These are phyloP conservation scores for Cinclus cinclus DNA, from an alignment of 2,113 vertebrate species.

Conservation along the genomic window DNA sequence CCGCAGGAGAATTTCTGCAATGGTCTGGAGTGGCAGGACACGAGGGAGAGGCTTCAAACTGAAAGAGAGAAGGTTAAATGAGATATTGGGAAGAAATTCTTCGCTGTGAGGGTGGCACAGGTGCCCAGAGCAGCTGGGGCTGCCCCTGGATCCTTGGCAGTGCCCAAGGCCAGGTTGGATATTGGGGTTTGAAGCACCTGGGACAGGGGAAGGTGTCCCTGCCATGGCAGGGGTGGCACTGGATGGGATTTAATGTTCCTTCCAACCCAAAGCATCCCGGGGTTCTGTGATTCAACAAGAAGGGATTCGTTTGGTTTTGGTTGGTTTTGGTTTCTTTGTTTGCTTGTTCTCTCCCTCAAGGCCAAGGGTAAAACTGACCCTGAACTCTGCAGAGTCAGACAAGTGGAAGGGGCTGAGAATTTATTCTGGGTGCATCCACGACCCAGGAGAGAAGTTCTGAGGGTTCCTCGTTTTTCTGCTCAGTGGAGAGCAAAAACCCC, in stretches of 20 bases:
- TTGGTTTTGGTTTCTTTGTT: neutral
- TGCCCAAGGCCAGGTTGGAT: accelerated
- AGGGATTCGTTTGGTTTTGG: accelerated
- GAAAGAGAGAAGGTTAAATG: neutral
- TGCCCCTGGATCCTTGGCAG: neutral
- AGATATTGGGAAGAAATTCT: neutral
- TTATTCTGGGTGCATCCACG: neutral
- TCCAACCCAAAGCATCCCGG: neutral
- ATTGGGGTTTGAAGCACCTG: accelerated
- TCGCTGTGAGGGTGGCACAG: neutral
- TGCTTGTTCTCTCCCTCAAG: neutral
- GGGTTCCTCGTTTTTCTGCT: neutral
- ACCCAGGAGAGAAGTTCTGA: neutral
- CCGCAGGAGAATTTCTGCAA: neutral
- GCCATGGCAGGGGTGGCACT: neutral
- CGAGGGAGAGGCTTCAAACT: neutral
- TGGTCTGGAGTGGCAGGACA: neutral
- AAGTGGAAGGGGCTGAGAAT: neutral
- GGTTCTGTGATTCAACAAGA: too few relatives aligned
- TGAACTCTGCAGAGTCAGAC: neutral
- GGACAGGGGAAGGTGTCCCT: neutral
- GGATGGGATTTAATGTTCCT: neutral
- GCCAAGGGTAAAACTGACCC: neutral
- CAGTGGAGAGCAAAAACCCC: neutral
- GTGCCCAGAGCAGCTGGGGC: neutral